Percentiles rank a stretch among this genome's conserved stretches.
Evolutionary conservation across 2,888 invertebrate species (phyloP).

Genomic region (Hybos culiciformis): DNA sequence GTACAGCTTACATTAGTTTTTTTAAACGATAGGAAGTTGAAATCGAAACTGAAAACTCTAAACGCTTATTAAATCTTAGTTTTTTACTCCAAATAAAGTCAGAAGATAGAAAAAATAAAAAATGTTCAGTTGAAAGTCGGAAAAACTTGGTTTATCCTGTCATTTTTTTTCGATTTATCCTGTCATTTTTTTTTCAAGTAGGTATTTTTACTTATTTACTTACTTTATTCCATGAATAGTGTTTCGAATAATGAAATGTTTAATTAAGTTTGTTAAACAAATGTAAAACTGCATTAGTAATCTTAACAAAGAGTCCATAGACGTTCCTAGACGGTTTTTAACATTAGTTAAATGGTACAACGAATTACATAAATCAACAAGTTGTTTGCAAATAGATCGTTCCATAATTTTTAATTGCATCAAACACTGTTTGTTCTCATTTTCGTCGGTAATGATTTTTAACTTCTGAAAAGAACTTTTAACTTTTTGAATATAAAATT

Average conservation of each 20-base stretch:
- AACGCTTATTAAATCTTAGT: no score
- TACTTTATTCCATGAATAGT: constrained; percentile 27
- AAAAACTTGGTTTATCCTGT: no score
- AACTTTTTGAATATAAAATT: constrained; percentile 34
- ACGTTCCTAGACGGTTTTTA: constrained; percentile 38
- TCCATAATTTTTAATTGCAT: constrained; percentile 40
- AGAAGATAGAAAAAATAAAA: no score
- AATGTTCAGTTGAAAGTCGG: no score
- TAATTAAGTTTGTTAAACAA: constrained; percentile 42
- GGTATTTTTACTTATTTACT: constrained; percentile 12
- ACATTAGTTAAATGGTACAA: constrained; percentile 39
- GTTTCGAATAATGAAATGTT: constrained; percentile 43
- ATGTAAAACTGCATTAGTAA: constrained; percentile 42
- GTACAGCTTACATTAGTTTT: no score
- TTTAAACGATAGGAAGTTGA: no score
- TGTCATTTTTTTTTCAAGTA: no score
- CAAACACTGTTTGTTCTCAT: constrained; percentile 34
- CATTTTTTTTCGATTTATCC: no score
- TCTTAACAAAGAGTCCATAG: constrained; percentile 42
- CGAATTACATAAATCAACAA: constrained; percentile 41
- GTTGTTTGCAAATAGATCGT: constrained; percentile 43
- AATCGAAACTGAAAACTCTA: no score
- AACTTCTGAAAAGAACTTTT: constrained; percentile 36
- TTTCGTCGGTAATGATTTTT: constrained; percentile 35
- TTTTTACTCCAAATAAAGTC: no score